phyloP scores from a whole-genome alignment of 1,140 invertebrate genomes.

The Chionoecetes opilio region DNA sequence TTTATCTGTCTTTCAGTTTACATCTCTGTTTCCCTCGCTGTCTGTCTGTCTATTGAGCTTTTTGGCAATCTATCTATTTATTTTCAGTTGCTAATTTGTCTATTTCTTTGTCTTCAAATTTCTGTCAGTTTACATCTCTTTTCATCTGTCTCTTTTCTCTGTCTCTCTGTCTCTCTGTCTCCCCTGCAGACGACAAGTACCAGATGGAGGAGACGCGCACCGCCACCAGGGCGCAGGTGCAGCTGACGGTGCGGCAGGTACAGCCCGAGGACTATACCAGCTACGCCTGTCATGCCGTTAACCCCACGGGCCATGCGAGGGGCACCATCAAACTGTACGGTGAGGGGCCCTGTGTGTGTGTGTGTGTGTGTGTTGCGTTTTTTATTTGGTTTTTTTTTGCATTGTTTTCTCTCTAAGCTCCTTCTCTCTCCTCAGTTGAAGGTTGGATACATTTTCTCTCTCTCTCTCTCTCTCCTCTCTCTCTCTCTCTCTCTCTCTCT shows the following conservation, averaged over 20 bases:
- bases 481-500: too few relatives aligned
- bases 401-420: too few relatives aligned
- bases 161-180: too few relatives aligned
- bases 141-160: background rate
- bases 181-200: constrained; percentile 61
- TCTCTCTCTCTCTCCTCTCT: too few relatives aligned
- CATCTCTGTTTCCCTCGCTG: background rate
- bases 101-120: too few relatives aligned
- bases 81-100: too few relatives aligned
- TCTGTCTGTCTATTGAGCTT: background rate
- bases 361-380: background rate
- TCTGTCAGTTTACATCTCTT: too few relatives aligned
- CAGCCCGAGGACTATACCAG: constrained; percentile 45
- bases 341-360: background rate
- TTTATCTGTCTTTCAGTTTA: background rate
- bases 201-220: constrained; percentile 52
- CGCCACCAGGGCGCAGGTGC: constrained; percentile 35
- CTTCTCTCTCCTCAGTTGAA: too few relatives aligned
- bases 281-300: constrained; percentile 68
- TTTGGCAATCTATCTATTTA: background rate
- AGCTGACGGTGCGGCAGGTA: constrained; percentile 49
- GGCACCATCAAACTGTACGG: constrained; percentile 68
- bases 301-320: constrained; percentile 61
- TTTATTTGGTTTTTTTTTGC: background rate
- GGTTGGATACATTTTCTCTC: too few relatives aligned